phyloP scores from a whole-genome alignment of 2,888 invertebrate species.

The Hydriomena furcata region DNA sequence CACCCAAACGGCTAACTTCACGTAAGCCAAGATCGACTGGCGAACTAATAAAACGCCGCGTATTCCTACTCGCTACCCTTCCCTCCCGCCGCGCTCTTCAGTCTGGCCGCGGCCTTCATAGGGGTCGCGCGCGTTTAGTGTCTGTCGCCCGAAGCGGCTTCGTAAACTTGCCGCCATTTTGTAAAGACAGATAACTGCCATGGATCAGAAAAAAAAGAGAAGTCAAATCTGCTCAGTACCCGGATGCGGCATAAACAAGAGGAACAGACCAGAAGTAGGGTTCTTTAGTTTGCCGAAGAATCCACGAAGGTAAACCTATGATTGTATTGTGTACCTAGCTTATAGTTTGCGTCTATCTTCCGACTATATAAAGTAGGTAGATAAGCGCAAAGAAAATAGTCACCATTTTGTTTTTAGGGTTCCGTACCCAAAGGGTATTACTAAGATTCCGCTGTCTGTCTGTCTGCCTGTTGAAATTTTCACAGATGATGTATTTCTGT shows the following conservation, averaged over 20 bases:
- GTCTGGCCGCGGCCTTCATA: conserved; percentile 10
- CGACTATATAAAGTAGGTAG: no score
- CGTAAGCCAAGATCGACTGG: no score
- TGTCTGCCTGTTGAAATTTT: no score
- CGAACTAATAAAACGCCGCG: no score
- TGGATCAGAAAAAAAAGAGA: not conserved
- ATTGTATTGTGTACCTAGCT: no score
- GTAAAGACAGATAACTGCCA: not conserved
- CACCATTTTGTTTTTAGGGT: no score
- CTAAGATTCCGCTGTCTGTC: no score
- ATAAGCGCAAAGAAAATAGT: no score
- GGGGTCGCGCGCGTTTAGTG: conserved; percentile 1
- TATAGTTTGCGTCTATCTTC: no score
- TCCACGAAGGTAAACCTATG: conserved; percentile 2
- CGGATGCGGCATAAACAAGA: conserved; percentile 3
- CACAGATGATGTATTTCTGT: no score
- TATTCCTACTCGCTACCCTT: not conserved
- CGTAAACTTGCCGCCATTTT: conserved; percentile 8
- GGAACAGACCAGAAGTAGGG: not conserved
- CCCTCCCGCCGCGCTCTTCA: not conserved
- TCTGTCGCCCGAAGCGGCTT: not conserved
- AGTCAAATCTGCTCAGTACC: conserved; percentile 1
- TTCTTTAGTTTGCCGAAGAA: conserved; percentile 10
- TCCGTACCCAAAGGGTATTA: no score
- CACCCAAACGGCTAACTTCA: no score